A percentile compares a stretch with the other conserved stretches of the same genome.
Evolutionary conservation across 2,113 vertebrate genomes (phyloP).

Genomic region (Guaruba guarouba): DNA sequence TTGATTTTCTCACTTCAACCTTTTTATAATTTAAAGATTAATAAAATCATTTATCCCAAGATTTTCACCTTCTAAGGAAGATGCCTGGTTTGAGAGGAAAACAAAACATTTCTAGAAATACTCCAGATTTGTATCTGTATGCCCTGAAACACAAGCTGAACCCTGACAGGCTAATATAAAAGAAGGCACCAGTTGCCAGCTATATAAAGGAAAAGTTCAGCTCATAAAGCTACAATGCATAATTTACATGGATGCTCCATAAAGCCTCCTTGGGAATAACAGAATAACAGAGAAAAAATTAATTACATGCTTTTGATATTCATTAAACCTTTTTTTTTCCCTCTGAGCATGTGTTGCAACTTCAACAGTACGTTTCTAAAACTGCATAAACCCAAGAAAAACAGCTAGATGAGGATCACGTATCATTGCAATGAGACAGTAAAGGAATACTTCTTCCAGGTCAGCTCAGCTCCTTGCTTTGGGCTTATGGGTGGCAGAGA

Average conservation of each 20-base stretch:
- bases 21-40: background rate
- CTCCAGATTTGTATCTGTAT: background rate
- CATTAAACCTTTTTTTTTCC: background rate
- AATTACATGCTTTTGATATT: constrained; percentile 28
- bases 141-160: background rate
- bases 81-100: background rate
- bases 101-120: background rate
- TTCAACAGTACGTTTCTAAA: background rate
- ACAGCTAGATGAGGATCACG: background rate
- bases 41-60: background rate
- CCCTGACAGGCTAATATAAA: background rate
- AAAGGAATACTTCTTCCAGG: background rate
- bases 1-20: background rate
- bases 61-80: background rate
- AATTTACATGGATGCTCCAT: constrained; percentile 8
- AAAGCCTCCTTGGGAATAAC: background rate
- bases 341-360: background rate
- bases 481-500: background rate
- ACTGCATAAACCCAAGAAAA: background rate
- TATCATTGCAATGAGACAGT: background rate
- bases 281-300: constrained; percentile 15
- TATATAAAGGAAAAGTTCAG: background rate
- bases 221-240: background rate
- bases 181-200: background rate
- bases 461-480: background rate